These are phyloP conservation scores for Turritopsis dohrnii DNA, from an alignment of 30 jellyfish, hydroid and myxozoan species.

Conservation along the genomic window DNA sequence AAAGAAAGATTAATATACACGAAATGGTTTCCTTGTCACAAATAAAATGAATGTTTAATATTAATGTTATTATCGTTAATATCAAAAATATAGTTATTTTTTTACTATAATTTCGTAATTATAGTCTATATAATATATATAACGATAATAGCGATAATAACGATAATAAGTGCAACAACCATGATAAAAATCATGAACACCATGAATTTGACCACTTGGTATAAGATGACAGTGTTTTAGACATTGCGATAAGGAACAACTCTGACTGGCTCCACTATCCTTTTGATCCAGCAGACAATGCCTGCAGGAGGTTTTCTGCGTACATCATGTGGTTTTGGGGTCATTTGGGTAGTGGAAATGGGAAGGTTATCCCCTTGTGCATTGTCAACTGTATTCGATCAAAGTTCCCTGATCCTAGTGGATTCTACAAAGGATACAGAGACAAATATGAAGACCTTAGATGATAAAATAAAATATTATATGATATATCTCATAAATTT, in stretches of 20 bases:
- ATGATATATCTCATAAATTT: too few species aligned
- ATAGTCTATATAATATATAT: too few species aligned
- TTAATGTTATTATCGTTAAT: too few species aligned
- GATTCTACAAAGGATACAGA: conserved; percentile 25
- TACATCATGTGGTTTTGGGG: conserved; percentile 45
- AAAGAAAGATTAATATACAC: too few species aligned
- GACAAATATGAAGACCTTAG: too few species aligned
- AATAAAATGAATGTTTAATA: too few species aligned
- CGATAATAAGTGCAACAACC: conserved; percentile 36
- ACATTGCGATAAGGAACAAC: conserved; percentile 33
- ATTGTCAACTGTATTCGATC: conserved; percentile 19
- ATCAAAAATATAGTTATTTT: too few species aligned
- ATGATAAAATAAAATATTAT: too few species aligned
- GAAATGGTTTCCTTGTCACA: too few species aligned
- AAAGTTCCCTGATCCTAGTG: conserved; percentile 25
- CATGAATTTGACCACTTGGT: conserved; percentile 14
- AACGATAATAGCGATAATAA: too few species aligned
- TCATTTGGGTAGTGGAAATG: conserved; percentile 22
- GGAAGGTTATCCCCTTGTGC: conserved; percentile 45
- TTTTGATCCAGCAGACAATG: conserved; percentile 29
- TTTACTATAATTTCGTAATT: too few species aligned
- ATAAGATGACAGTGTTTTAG: conserved; percentile 23
- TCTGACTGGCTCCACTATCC: conserved; percentile 25
- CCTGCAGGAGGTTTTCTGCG: conserved; percentile 37
- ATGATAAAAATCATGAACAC: conserved; percentile 19